A percentile compares a stretch with the other conserved stretches of the same genome.
phyloP scores from a whole-genome alignment of 2,797 vertebrate genomes.

The Sciaenops ocellatus region DNA sequence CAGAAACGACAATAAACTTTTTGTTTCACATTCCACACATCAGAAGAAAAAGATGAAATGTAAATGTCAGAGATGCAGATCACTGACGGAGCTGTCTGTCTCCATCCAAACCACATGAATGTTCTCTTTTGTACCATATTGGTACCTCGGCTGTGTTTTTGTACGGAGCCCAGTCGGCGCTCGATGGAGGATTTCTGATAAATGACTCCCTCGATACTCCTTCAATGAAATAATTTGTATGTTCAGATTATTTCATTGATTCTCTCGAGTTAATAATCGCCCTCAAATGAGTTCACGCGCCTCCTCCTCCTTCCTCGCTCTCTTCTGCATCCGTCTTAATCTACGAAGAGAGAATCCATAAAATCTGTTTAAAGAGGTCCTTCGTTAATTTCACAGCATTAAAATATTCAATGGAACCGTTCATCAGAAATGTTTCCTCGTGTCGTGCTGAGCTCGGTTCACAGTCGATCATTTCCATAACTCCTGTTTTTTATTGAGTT shows the following conservation, averaged over 20 bases:
- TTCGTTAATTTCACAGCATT: neutral
- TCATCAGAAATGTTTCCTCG: conserved; percentile 19
- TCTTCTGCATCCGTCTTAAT: neutral
- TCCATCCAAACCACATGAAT: conserved; percentile 26
- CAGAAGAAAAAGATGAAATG: neutral
- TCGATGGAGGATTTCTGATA: conserved; percentile 1
- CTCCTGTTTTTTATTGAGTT: neutral
- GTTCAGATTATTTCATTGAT: conserved; percentile 20
- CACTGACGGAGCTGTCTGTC: neutral
- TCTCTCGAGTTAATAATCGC: conserved; percentile 20
- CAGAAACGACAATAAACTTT: neutral
- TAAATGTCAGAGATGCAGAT: neutral
- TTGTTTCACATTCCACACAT: conserved; percentile 3
- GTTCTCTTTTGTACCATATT: conserved; percentile 63
- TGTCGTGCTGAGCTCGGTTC: neutral
- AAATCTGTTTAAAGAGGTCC: neutral
- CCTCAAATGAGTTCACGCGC: neutral
- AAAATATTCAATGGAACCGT: neutral
- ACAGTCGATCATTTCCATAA: neutral
- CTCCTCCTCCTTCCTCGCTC: neutral
- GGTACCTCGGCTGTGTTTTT: conserved; percentile 39
- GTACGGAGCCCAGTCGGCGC: conserved; percentile 7
- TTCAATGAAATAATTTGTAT: neutral
- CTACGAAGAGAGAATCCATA: neutral
- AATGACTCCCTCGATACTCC: conserved; percentile 3